These are phyloP conservation scores for Ascaphus truei DNA, from an alignment of 2,113 vertebrate species.

Conservation along the genomic window DNA sequence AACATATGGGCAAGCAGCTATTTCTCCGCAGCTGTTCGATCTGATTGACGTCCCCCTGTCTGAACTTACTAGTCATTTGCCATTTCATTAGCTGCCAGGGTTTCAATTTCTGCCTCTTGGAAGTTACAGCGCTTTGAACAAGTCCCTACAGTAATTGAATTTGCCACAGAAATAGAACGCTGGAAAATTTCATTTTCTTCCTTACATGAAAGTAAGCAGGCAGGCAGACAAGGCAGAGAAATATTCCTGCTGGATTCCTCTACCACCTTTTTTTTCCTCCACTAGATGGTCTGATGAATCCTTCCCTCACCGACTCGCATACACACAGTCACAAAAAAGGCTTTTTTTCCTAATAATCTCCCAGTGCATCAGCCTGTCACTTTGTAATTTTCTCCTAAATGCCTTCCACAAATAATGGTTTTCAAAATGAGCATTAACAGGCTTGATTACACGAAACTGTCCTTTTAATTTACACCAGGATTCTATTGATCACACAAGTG, in stretches of 20 bases:
- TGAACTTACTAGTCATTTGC: conserved; percentile 86
- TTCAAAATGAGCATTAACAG: conserved; percentile 98
- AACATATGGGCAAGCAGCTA: conserved; percentile 17
- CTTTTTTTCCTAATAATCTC: conserved; percentile 66
- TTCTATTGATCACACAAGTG: conserved; percentile 98
- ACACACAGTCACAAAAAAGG: conserved; percentile 45
- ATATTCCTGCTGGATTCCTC: conserved; percentile 48
- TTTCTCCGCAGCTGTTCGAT: conserved; percentile 63
- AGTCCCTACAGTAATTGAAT: conserved; percentile 98
- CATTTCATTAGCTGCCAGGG: conserved; percentile 92
- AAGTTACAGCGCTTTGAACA: conserved; percentile 93
- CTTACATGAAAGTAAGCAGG: conserved; percentile 53
- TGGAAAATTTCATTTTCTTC: conserved; percentile 98
- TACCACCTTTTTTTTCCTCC: conserved; percentile 27
- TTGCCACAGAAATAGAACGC: conserved; percentile 96
- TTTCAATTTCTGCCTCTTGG: conserved; percentile 97
- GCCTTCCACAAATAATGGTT: conserved; percentile 99
- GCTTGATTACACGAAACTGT: conserved; percentile 97
- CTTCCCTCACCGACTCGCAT: conserved; percentile 23
- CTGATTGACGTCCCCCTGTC: conserved; percentile 75
- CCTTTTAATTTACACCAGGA: conserved; percentile 99
- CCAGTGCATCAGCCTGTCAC: conserved; percentile 71
- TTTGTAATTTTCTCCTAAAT: conserved; percentile 90
- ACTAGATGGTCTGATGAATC: conserved; percentile 29
- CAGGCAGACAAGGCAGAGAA: conserved; percentile 40